Base-by-base conservation (phyloP, 92 coral and sea anemone genomes). In the Parazoanthus atlanticus region DNA sequence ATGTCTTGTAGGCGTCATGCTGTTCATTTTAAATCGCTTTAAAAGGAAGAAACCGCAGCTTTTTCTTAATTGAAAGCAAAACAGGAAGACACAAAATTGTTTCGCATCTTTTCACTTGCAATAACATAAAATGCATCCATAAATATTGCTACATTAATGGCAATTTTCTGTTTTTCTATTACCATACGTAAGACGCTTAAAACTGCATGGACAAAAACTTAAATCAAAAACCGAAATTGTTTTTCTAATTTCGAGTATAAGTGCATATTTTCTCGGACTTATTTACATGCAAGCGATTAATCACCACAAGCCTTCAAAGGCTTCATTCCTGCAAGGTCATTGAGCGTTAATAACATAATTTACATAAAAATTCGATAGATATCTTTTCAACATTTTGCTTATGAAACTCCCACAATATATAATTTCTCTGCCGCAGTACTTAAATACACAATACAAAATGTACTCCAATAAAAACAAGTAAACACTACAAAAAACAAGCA, bases 1-100 rank as follows among this genome's bases (percentile, higher is more conserved):
- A 29, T 43, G 66, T 30, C 28, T 32, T 31, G 87, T 70, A 26
- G 87, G 79, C 87, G 87, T 71, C 21, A 84, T 65, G 19, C 21
- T 32, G 52, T 69, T 70, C 65, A 69, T 25, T 28, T 69, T 29
- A 16, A 12, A 84, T 17, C 87, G 58, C 87, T 84, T 84, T 69
- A 84, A 84, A 84, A 41, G 87, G 43, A 43, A 84, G 56, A 67
- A 82, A 67, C 3, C 31, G 58, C 8, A 36, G 4, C 36, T 26
- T 66, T 30, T 84, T 71, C 69, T 33, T 30, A 16, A 26, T 32
- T 29, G 76, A 49, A 69, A 84, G 10, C 78, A 65, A 84, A 84
- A 84, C 76, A 71, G 77, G 87, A 72, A 69, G 41, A 84, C 3
- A 71, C 6, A 43, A 84, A 40, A 71, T 40, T 41, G 38, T 43